Conservation (phyloP, 2,797 vertebrate genomes). For the Pelochelys cantorii region DNA sequence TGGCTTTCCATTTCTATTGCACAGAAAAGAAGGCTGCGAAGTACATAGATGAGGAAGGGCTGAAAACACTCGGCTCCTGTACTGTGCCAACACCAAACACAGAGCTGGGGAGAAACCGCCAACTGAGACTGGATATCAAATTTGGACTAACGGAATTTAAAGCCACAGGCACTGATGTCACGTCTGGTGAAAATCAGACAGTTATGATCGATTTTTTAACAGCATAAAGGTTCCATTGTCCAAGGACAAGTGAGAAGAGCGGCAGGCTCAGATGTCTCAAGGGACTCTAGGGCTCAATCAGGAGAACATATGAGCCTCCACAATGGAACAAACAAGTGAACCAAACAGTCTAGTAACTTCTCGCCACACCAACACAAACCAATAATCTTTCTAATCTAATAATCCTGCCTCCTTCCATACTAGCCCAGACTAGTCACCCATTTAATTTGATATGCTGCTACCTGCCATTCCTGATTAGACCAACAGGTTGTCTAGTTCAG, state of each 20-base stretch:
- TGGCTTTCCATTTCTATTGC: not conserved
- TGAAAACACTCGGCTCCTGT: constrained; percentile 7
- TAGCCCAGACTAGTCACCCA: not conserved
- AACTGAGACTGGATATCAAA: constrained; percentile 6
- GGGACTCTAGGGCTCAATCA: not conserved
- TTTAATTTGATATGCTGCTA: not conserved
- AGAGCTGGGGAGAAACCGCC: accelerated
- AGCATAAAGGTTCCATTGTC: not conserved
- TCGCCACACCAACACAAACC: not conserved
- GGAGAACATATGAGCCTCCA: not conserved
- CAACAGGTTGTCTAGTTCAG: not conserved
- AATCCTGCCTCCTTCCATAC: not conserved
- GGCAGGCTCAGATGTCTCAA: not conserved
- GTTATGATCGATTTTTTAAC: constrained; percentile 35
- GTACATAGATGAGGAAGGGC: constrained; percentile 32
- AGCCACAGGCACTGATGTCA: constrained; percentile 7
- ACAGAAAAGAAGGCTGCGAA: constrained; percentile 26
- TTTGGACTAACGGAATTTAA: constrained; percentile 58
- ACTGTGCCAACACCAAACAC: constrained; percentile 12
- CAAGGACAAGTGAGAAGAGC: not conserved
- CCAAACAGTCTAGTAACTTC: not conserved
- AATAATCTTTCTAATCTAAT: not conserved
- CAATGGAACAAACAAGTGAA: not conserved
- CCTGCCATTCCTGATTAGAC: not conserved
- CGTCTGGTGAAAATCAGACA: not conserved